phyloP scores from a whole-genome alignment of 2,888 invertebrate genomes.

The Lissocephala sabroskyi region DNA sequence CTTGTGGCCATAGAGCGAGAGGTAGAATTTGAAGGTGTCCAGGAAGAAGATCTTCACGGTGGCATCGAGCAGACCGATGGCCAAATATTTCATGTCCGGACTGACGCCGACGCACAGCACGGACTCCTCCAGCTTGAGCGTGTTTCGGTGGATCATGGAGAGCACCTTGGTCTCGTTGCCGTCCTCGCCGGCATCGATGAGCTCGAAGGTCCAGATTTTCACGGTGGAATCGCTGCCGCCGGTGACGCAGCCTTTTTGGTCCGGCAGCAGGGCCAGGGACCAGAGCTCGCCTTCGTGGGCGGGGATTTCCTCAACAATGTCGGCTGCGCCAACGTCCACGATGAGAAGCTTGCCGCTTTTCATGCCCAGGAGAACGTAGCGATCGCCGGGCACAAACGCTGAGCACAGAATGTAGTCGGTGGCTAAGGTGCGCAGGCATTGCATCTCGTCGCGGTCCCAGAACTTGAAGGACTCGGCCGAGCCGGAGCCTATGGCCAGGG shows the following conservation, averaged over 20 bases:
- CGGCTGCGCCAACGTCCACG: conserved; percentile 87
- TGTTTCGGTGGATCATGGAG: conserved; percentile 85
- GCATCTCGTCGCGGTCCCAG: conserved; percentile 86
- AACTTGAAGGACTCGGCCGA: conserved; percentile 91
- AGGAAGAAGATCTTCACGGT: conserved; percentile 96
- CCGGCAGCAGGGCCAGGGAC: conserved; percentile 84
- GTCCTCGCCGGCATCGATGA: conserved; percentile 78
- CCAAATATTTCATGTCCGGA: conserved; percentile 89
- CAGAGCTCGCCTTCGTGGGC: conserved; percentile 89
- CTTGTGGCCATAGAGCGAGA: conserved; percentile 96
- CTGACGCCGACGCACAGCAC: conserved; percentile 88
- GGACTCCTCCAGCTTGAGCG: conserved; percentile 89
- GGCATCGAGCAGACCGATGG: conserved; percentile 91
- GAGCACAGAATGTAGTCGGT: conserved; percentile 79
- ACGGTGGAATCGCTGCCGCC: conserved; percentile 92
- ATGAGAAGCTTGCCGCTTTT: conserved; percentile 88
- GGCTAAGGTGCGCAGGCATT: conserved; percentile 81
- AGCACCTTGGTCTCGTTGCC: conserved; percentile 76
- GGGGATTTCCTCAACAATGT: conserved; percentile 84
- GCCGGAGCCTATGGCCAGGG: conserved; percentile 88
- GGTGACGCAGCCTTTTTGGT: conserved; percentile 87
- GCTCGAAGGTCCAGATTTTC: conserved; percentile 95
- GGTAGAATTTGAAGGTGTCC: conserved; percentile 95
- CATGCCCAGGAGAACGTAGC: conserved; percentile 90
- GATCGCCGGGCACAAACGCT: conserved; percentile 89